phyloP scores from a whole-genome alignment of 2,888 invertebrate species.

The Caenorhabditis sp. region DNA sequence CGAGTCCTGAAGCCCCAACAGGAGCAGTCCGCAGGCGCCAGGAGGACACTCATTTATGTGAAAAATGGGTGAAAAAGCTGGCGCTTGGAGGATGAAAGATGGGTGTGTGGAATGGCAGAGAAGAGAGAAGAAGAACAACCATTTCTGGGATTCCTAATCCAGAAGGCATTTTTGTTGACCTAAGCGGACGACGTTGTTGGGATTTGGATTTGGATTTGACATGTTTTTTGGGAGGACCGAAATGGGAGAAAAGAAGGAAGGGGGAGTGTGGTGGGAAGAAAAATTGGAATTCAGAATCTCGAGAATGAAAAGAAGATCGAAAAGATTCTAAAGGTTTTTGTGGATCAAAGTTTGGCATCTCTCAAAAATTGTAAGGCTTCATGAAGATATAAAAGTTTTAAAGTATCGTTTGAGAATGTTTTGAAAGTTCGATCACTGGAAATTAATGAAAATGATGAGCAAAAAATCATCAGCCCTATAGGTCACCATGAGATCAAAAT shows the following conservation, averaged over 20 bases:
- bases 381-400: too few relatives aligned
- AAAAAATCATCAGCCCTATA: too few relatives aligned
- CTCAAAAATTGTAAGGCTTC: too few relatives aligned
- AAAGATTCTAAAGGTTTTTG: background rate
- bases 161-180: slow-evolving; percentile 47
- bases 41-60: slow-evolving; percentile 37
- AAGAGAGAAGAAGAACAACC: background rate
- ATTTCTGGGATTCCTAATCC: background rate
- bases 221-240: slow-evolving; percentile 7
- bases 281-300: background rate
- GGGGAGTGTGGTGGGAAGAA: background rate
- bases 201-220: slow-evolving; percentile 19
- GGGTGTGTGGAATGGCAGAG: background rate
- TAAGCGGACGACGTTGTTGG: slow-evolving; percentile 32
- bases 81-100: slow-evolving; percentile 26
- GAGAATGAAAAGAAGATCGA: background rate
- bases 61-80: slow-evolving; percentile 21
- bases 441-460: too few relatives aligned
- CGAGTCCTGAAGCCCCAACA: background rate
- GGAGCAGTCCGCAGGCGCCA: slow-evolving; percentile 15
- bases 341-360: too few relatives aligned
- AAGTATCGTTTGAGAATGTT: too few relatives aligned
- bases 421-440: too few relatives aligned
- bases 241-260: background rate
- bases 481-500: too few relatives aligned